Percentiles rank a stretch among this genome's conserved stretches.
These are phyloP conservation scores for Dryobota labecula DNA, from an alignment of 2,888 invertebrate genomes.

Conservation along the genomic window DNA sequence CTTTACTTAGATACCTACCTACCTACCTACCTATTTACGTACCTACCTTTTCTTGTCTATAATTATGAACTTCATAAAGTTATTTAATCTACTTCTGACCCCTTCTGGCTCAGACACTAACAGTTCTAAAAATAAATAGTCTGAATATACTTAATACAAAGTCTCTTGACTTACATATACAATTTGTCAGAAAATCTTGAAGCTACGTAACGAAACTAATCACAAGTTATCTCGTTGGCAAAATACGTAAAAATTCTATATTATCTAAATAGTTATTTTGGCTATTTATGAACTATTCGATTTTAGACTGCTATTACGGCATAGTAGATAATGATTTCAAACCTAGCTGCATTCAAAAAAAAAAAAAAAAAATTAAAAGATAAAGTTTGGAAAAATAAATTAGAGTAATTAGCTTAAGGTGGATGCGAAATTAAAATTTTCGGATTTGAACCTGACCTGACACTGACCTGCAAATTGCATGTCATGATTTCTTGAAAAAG, in stretches of 20 bases:
- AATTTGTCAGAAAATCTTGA: not conserved
- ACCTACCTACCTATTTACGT: not conserved
- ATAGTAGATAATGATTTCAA: not conserved
- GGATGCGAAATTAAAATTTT: too few species aligned
- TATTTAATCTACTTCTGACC: too few species aligned
- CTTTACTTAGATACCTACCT: not conserved
- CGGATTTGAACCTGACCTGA: too few species aligned
- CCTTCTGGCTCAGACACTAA: not conserved
- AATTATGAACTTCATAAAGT: not conserved
- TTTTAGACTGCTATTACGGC: not conserved
- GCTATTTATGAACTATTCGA: not conserved
- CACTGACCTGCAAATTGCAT: too few species aligned
- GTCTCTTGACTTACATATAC: not conserved
- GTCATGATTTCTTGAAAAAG: too few species aligned
- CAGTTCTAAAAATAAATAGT: not conserved
- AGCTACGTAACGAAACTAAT: not conserved
- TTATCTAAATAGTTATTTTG: not conserved
- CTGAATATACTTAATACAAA: not conserved
- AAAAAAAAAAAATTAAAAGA: not conserved
- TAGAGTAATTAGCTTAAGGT: constrained; percentile 17
- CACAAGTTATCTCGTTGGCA: not conserved
- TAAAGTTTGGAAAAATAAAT: not conserved
- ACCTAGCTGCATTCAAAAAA: not conserved
- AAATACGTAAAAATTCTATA: not conserved
- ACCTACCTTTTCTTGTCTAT: not conserved